These are phyloP conservation scores for Stratiomys singularior DNA, from an alignment of 2,888 invertebrate genomes.

Conservation along the genomic window DNA sequence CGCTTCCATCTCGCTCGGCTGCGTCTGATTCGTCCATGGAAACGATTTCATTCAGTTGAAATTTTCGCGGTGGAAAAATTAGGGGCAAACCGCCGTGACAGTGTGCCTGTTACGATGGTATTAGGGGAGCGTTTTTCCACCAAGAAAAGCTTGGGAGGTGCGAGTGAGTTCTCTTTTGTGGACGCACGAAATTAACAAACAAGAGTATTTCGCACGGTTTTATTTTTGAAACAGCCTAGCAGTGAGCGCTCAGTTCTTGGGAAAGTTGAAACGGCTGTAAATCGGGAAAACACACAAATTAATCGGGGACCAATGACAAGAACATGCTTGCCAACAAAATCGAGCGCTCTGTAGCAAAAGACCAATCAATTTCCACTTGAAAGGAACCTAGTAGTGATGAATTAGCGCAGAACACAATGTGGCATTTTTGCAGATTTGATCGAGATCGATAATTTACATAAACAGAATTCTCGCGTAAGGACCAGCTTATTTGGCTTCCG, in stretches of 20 bases:
- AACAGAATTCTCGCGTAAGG: not conserved
- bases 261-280: not conserved
- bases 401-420: not conserved
- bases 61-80: constrained; percentile 9
- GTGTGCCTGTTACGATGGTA: not conserved
- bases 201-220: constrained; percentile 38
- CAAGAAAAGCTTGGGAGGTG: constrained; percentile 8
- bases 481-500: not conserved
- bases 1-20: constrained; percentile 12
- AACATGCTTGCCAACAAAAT: constrained; percentile 15
- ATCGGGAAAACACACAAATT: constrained; percentile 32
- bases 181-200: not conserved
- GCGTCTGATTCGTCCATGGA: not conserved
- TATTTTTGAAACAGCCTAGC: constrained; percentile 39
- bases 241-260: not conserved
- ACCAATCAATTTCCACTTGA: constrained; percentile 26
- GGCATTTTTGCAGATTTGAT: constrained; percentile 26
- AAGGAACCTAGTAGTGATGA: not conserved
- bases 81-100: constrained; percentile 5
- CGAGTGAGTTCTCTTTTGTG: not conserved
- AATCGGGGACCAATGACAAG: constrained; percentile 18
- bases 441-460: constrained; percentile 35
- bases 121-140: constrained; percentile 14
- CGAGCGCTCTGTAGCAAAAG: not conserved
- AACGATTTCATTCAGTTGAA: constrained; percentile 9